A percentile compares a stretch with the other conserved stretches of the same genome.
Conservation (phyloP, 2,113 vertebrate species). For the Uria lomvia region DNA sequence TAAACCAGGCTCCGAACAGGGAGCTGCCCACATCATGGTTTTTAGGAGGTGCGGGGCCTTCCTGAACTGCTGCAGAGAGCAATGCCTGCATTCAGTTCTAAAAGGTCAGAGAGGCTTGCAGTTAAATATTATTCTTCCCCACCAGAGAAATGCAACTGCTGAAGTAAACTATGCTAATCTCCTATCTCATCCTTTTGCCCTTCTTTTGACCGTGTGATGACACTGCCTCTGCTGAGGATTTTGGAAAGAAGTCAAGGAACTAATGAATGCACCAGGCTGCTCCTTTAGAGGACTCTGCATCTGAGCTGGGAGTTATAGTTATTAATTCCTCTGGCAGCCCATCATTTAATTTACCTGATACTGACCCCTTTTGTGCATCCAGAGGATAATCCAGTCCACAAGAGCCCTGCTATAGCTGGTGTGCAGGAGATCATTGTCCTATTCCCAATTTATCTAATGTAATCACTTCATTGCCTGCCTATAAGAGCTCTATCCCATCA, state of each 20-base stretch:
- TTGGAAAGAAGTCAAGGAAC: slow-evolving; percentile 17
- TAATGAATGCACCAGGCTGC: slow-evolving; percentile 2
- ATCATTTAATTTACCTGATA: slow-evolving; percentile 29
- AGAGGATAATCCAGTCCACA: background rate
- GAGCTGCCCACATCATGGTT: background rate
- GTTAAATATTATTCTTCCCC: background rate
- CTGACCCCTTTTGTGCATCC: background rate
- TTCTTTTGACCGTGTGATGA: slow-evolving; percentile 7
- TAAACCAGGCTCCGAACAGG: background rate
- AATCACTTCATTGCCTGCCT: slow-evolving; percentile 35
- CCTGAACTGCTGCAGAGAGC: background rate
- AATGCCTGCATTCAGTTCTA: background rate
- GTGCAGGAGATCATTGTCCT: slow-evolving; percentile 9
- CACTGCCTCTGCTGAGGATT: background rate
- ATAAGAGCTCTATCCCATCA: slow-evolving; percentile 6
- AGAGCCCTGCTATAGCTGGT: background rate
- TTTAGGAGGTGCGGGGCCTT: background rate
- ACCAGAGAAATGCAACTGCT: background rate
- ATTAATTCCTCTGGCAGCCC: slow-evolving; percentile 37
- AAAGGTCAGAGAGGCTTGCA: background rate
- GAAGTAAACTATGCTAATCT: background rate
- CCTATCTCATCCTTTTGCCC: background rate
- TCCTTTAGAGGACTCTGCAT: background rate
- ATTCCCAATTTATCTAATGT: slow-evolving; percentile 47
- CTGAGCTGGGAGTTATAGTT: slow-evolving; percentile 28